Conservation (phyloP, 2,113 vertebrate species). For the Scytalopus superciliaris region DNA sequence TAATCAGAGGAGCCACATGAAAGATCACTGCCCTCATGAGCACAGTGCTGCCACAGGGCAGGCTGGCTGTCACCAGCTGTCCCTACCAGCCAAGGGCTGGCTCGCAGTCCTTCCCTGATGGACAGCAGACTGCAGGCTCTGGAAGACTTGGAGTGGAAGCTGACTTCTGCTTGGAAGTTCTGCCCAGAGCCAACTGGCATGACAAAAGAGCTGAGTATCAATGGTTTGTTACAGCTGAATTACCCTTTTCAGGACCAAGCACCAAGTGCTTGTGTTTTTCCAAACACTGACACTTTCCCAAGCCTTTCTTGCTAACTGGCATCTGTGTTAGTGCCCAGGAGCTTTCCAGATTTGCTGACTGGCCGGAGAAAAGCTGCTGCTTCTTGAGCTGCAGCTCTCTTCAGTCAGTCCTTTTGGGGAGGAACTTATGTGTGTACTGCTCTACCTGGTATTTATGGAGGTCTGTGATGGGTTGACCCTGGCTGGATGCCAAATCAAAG, state of each 20-base stretch:
- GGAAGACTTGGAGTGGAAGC: not conserved
- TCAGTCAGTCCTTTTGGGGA: not conserved
- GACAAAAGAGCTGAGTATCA: not conserved
- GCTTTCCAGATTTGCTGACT: not conserved
- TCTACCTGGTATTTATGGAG: not conserved
- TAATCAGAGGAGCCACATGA: not conserved
- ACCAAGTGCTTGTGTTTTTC: not conserved
- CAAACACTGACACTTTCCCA: not conserved
- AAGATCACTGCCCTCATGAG: not conserved
- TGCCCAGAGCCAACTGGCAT: not conserved
- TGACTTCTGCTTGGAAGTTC: not conserved
- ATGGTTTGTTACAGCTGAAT: slow-evolving; percentile 2
- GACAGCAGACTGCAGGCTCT: not conserved
- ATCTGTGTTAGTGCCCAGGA: not conserved
- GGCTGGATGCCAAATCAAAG: not conserved
- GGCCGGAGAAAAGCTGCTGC: not conserved
- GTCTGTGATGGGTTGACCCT: not conserved
- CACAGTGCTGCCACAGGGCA: not conserved
- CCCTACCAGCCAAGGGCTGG: not conserved
- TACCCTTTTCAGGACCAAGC: not conserved
- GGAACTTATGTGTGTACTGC: not conserved
- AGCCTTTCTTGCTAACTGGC: not conserved
- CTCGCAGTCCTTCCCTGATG: not conserved
- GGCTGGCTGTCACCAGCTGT: not conserved
- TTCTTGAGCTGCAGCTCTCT: not conserved